Evolutionary conservation across 2,797 vertebrate genomes (phyloP).

Genomic region (Enoplosus armatus): DNA sequence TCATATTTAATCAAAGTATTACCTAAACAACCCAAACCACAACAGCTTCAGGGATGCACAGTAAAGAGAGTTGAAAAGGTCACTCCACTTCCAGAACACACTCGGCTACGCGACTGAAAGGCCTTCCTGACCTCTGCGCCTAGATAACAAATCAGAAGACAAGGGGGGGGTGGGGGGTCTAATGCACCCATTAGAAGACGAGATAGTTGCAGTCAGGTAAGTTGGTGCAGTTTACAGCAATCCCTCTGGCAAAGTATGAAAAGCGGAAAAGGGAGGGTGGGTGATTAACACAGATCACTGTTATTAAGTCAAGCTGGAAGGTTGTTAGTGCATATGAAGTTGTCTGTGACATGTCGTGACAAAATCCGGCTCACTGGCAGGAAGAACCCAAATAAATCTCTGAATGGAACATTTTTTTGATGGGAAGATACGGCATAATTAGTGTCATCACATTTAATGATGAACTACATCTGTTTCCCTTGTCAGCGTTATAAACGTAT

Average conservation of each 20-base stretch:
- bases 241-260: slow-evolving; percentile 84
- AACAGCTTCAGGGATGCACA: slow-evolving; percentile 51
- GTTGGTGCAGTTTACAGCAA: slow-evolving; percentile 92
- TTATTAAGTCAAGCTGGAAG: slow-evolving; percentile 90
- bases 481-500: slow-evolving; percentile 42
- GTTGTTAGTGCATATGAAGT: slow-evolving; percentile 74
- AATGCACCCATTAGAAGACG: slow-evolving; percentile 86
- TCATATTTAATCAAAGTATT: background rate
- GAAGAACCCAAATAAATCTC: slow-evolving; percentile 66
- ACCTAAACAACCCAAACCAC: slow-evolving; percentile 27
- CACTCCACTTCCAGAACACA: slow-evolving; percentile 89
- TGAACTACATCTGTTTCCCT: slow-evolving; percentile 63
- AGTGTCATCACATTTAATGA: slow-evolving; percentile 66
- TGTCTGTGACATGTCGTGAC: slow-evolving; percentile 76
- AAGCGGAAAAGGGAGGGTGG: slow-evolving; percentile 67
- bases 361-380: slow-evolving; percentile 67
- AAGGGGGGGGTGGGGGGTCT: slow-evolving; percentile 58
- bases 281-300: slow-evolving; percentile 91
- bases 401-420: slow-evolving; percentile 60
- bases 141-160: slow-evolving; percentile 89
- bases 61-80: slow-evolving; percentile 87
- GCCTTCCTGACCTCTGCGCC: slow-evolving; percentile 91
- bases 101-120: slow-evolving; percentile 90
- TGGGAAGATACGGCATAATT: slow-evolving; percentile 53
- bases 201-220: slow-evolving; percentile 91